Percentiles rank a stretch among this genome's conserved stretches.
phyloP scores from a whole-genome alignment of 1,140 invertebrate species.

The Aphelinus atriplicis region DNA sequence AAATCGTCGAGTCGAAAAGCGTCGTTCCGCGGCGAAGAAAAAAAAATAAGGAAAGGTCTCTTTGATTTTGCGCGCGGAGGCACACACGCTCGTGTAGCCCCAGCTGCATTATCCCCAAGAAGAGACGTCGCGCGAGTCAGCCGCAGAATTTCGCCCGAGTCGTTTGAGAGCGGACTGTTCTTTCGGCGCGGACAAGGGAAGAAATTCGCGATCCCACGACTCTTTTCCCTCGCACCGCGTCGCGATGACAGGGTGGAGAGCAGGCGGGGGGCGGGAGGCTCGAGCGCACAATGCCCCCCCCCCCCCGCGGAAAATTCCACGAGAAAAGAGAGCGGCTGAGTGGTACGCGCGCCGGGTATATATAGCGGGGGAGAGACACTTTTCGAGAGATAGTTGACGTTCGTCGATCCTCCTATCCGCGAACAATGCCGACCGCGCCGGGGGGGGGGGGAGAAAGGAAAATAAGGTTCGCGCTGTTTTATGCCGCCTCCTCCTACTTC shows the following conservation, averaged over 20 bases:
- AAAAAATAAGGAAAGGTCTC: neutral
- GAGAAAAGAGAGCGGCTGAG: neutral
- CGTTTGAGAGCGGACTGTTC: neutral
- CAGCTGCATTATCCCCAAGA: too few relatives aligned
- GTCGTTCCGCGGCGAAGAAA: neutral
- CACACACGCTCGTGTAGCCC: too few relatives aligned
- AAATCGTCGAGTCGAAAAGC: slow-evolving; percentile 2
- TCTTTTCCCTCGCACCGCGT: neutral
- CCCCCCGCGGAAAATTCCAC: too few relatives aligned
- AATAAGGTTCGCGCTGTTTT: neutral
- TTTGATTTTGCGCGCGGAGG: too few relatives aligned
- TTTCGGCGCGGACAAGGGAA: neutral
- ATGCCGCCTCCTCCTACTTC: neutral
- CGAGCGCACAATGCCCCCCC: too few relatives aligned
- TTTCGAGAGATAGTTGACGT: neutral
- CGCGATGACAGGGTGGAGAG: neutral
- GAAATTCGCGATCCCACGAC: slow-evolving; percentile 22
- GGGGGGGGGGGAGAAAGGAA: slow-evolving; percentile 5
- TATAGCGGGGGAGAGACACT: too few relatives aligned
- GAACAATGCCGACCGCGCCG: slow-evolving; percentile 2
- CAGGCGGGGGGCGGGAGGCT: neutral
- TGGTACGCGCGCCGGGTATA: neutral
- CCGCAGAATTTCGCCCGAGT: neutral
- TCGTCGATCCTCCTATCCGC: slow-evolving; percentile 13
- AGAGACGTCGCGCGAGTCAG: too few relatives aligned